Evolutionary conservation across 2,113 vertebrate species (phyloP), one percentile per base, ranked within the genome.

Genomic region (Anhinga rufa): DNA sequence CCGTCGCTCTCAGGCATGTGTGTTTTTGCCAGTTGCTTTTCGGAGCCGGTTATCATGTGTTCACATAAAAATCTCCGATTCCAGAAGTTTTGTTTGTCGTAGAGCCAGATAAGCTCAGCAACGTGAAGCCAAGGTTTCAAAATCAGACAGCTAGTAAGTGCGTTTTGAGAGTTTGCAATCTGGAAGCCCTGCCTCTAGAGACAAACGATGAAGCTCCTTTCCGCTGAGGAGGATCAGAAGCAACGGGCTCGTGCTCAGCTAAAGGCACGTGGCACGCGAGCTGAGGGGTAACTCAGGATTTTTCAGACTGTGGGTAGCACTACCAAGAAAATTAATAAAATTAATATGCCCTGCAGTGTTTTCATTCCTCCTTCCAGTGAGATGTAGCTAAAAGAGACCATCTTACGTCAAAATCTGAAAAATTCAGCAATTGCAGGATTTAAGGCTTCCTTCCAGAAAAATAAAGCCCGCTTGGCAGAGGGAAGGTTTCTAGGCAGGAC

Each of bases 11-110:
- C 5, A 4, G 82, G 42, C 42, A 58, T n/a, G 0, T 2, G 16
- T 7, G n/a, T 2, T 15, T 60, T 10, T 54, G 71, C 15, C 0
- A 2, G 48, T 16, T n/a, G 62, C 28, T 31, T 64, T 90, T 82
- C 3, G 6, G 76, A 11, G 8, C 51, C 1, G 0, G 13, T 40
- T 77, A 69, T 58, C 0, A 4, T 76, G 55, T 1, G 12, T n/a
- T 75, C 48, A 1, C n/a, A 16, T 14, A 46, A 51, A 86, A 74
- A 54, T 14, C 62, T 85, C 82, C 31, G 3, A 4, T 26, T 70
- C 64, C 4, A 5, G 57, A 88, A 83, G 71, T 65, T 91, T 52
- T 54, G 82, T 11, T 11, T 91, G 88, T 65, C 4, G 0, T 19
- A 28, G 71, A 72, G 54, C 34, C 60, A 74, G 82, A 81, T 38